phyloP scores from a whole-genome alignment of 2,113 vertebrate species.

The Balaeniceps rex region DNA sequence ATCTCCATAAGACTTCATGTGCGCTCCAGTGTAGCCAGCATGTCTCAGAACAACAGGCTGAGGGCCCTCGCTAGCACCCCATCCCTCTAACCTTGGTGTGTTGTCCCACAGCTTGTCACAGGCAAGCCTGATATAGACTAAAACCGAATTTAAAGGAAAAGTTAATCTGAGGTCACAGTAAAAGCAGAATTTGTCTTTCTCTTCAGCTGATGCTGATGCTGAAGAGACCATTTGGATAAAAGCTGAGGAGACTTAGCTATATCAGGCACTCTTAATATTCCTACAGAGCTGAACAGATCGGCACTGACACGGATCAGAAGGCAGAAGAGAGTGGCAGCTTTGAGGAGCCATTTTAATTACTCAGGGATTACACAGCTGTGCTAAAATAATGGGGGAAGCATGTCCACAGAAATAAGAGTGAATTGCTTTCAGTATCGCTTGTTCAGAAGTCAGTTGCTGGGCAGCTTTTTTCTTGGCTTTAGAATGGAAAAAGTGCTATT shows the following conservation, averaged over 20 bases:
- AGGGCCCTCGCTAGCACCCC: background rate
- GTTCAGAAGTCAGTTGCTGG: background rate
- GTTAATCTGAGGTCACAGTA: conserved; percentile 7
- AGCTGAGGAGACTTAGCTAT: conserved; percentile 33
- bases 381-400: background rate
- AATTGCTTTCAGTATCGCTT: background rate
- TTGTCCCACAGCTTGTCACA: background rate
- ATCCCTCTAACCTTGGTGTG: background rate
- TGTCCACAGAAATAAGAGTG: background rate
- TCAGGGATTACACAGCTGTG: conserved; percentile 41
- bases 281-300: background rate
- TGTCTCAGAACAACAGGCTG: background rate
- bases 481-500: background rate
- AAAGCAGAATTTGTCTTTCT: background rate
- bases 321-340: conserved; percentile 17
- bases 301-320: background rate
- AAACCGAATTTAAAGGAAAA: conserved; percentile 3
- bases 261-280: conserved; percentile 2
- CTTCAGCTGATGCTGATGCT: background rate
- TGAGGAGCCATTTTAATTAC: conserved; percentile 32
- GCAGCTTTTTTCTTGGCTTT: background rate
- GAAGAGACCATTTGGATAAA: conserved; percentile 5
- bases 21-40: background rate
- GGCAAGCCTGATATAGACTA: background rate
- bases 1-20: background rate